These are phyloP conservation scores for Prionailurus bengalensis DNA, from an alignment of 2,113 vertebrate species.

Conservation along the genomic window DNA sequence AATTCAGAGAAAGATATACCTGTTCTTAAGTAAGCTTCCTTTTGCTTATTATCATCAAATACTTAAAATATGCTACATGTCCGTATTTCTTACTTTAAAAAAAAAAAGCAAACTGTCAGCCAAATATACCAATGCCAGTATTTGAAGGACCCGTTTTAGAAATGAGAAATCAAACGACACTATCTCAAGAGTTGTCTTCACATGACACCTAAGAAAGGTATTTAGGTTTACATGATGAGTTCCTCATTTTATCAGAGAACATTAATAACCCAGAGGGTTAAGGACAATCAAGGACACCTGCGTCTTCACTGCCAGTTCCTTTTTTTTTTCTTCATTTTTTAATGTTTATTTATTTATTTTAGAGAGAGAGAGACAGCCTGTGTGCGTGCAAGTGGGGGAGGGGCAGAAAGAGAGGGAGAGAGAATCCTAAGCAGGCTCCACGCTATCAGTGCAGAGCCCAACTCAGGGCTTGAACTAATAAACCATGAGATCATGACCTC, in stretches of 20 bases:
- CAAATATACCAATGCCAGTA: conserved; percentile 1
- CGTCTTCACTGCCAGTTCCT: background rate
- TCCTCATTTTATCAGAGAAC: conserved; percentile 43
- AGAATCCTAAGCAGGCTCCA: no score
- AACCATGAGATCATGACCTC: no score
- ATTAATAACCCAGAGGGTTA: background rate
- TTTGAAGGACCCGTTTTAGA: conserved; percentile 48
- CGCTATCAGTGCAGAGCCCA: no score
- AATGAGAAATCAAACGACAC: background rate
- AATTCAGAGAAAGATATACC: background rate
- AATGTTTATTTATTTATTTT: no score
- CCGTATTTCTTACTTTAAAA: background rate
- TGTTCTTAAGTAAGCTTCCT: conserved; percentile 18
- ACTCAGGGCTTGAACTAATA: no score
- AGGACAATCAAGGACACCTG: background rate
- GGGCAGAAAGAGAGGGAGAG: no score
- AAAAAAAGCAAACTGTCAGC: background rate
- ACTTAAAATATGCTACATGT: background rate
- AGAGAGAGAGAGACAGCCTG: no score
- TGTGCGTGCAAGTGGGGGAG: no score
- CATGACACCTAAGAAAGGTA: background rate
- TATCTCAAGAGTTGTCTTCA: background rate
- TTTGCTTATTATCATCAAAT: conserved; percentile 25
- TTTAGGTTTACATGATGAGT: background rate
- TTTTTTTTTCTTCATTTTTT: no score